Base-by-base conservation (phyloP, 1,140 invertebrate species). In the Patella vulgata region DNA sequence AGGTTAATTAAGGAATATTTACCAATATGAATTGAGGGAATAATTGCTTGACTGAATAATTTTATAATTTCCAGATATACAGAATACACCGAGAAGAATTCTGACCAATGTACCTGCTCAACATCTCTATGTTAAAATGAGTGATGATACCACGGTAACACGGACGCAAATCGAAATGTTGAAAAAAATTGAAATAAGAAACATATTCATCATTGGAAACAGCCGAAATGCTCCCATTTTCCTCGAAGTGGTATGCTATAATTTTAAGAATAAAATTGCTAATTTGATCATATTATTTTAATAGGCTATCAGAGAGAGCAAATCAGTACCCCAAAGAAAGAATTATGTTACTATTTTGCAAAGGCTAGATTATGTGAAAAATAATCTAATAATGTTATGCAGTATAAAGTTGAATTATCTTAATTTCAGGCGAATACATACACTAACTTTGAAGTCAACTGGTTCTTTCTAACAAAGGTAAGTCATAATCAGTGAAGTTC, bases 391-490 rank as follows among this genome's bases (percentile, higher is more conserved):
- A n/a, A n/a, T n/a, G n/a, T n/a, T n/a, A n/a, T 48, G 9, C 17
- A 21, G 12, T 59, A 17, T 23, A 31, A 60, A 14, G 30, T 46
- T 36, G 47, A 17, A 19, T 42, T 1, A n/a, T 31, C 40, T 54
- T 25, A 42, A 12, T 73, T 73, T n/a, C 59, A 73, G 73, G 68
- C 59, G 1, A 61, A 60, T n/a, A 40, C n/a, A n/a, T n/a, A n/a
- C n/a, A n/a, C n/a, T n/a, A n/a, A n/a, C n/a, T 63, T 67, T 58
- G 63, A 65, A 31, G 65, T 59, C 46, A 62, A 63, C 46, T 76
- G 63, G 59, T 76, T 75, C 60, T 59, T 74, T 5, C 36, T 91
- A 4, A 87, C 87, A 0, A 84, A 87, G 78, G 87, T 88, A 68
- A 73, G 82, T 68, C 14, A 17, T 31, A 47, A n/a, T n/a, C 25